A percentile compares a stretch with the other conserved stretches of the same genome.
Conservation (phyloP, 2,888 invertebrate species). For the Harmothoe impar region DNA sequence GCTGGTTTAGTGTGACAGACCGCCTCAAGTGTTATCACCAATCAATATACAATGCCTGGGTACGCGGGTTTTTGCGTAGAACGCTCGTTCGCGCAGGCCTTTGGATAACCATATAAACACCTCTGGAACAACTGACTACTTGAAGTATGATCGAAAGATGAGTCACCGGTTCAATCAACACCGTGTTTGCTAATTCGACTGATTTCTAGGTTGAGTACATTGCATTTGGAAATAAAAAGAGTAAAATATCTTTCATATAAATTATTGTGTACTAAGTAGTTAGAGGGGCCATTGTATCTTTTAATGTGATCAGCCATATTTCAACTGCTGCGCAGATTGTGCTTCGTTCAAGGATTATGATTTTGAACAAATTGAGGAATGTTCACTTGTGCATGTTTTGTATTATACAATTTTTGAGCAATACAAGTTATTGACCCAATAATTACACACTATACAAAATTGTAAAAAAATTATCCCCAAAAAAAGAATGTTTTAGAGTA, state of each 20-base stretch:
- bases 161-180: too few relatives aligned
- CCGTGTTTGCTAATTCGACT: too few relatives aligned
- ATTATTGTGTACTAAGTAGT: background rate
- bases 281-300: background rate
- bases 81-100: background rate
- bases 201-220: too few relatives aligned
- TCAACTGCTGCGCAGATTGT: slow-evolving; percentile 14
- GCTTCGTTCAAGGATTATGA: background rate
- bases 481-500: background rate
- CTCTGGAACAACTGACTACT: background rate
- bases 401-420: background rate
- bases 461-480: background rate
- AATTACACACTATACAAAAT: background rate
- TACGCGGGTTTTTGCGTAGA: too few relatives aligned
- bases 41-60: too few relatives aligned
- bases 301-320: background rate
- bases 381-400: background rate
- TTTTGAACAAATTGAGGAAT: background rate
- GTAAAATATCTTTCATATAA: background rate
- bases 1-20: too few relatives aligned
- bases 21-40: too few relatives aligned
- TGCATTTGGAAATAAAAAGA: background rate
- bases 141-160: background rate
- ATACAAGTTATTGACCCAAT: background rate
- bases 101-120: background rate